These are phyloP conservation scores for Poecilia wingei DNA, from an alignment of 2,797 vertebrate genomes.

Conservation along the genomic window DNA sequence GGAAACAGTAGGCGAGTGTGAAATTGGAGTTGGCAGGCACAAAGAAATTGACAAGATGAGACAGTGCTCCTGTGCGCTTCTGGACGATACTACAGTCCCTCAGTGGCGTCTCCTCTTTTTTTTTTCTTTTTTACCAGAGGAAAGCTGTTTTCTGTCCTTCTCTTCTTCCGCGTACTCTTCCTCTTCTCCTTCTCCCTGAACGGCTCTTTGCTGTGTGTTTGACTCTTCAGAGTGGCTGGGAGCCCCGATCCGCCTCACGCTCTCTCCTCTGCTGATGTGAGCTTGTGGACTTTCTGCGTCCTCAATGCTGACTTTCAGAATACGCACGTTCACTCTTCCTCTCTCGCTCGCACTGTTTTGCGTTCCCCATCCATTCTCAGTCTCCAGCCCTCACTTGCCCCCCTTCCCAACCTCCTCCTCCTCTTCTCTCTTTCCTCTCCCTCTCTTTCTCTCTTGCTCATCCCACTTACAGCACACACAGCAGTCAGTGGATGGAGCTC, in stretches of 20 bases:
- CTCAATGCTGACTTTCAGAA: slow-evolving; percentile 61
- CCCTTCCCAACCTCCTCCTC: slow-evolving; percentile 20
- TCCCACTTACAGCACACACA: slow-evolving; percentile 57
- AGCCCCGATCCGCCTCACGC: slow-evolving; percentile 52
- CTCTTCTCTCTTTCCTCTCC: slow-evolving; percentile 37
- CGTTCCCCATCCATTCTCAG: slow-evolving; percentile 75
- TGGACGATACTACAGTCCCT: slow-evolving; percentile 69
- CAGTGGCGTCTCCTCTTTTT: slow-evolving; percentile 61
- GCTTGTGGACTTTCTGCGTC: slow-evolving; percentile 67
- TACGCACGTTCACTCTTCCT: slow-evolving; percentile 51
- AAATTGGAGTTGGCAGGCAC: slow-evolving; percentile 75
- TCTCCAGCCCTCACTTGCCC: slow-evolving; percentile 59
- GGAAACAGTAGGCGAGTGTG: slow-evolving; percentile 72
- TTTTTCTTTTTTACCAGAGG: slow-evolving; percentile 60
- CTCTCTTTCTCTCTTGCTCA: slow-evolving; percentile 64
- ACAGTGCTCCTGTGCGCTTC: slow-evolving; percentile 75
- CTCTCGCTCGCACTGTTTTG: slow-evolving; percentile 57
- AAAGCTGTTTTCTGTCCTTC: slow-evolving; percentile 62
- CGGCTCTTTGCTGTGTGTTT: slow-evolving; percentile 41
- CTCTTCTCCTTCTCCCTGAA: slow-evolving; percentile 7
- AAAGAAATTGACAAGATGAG: slow-evolving; percentile 65
- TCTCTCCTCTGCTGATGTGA: slow-evolving; percentile 73
- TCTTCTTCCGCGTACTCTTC: slow-evolving; percentile 42
- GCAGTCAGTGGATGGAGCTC: slow-evolving; percentile 67
- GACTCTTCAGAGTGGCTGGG: slow-evolving; percentile 65